Evolutionary conservation across 1,140 invertebrate genomes (phyloP).

Genomic region (Periplaneta americana): DNA sequence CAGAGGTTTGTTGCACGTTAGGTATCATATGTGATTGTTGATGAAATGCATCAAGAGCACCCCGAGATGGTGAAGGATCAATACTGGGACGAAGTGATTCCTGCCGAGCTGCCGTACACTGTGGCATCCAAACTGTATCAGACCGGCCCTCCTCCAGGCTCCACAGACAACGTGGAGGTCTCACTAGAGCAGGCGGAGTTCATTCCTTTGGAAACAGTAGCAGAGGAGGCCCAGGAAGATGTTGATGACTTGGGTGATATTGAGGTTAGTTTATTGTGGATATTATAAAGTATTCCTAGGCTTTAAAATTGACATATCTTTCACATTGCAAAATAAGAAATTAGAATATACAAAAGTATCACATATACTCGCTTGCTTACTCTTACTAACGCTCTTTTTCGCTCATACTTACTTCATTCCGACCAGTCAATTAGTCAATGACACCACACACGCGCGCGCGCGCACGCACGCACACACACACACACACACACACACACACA

Average conservation of each 20-base stretch:
- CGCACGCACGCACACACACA: no score
- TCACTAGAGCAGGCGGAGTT: constrained; percentile 1
- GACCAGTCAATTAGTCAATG: no score
- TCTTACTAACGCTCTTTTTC: no score
- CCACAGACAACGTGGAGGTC: constrained; percentile 10
- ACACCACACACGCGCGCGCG: no score
- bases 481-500: no score
- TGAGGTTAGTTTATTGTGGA: not conserved
- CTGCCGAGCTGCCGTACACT: constrained; percentile 36
- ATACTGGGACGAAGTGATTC: constrained; percentile 39
- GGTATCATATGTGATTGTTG: constrained; percentile 38
- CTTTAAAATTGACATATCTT: not conserved
- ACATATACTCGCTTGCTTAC: no score
- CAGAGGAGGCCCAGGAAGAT: not conserved
- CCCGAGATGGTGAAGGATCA: constrained; percentile 37
- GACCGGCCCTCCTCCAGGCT: not conserved
- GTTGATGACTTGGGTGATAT: not conserved
- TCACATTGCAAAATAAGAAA: no score
- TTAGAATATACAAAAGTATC: no score
- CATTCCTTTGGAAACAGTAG: not conserved
- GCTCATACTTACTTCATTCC: no score
- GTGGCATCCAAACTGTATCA: constrained; percentile 25
- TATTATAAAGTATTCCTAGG: not conserved
- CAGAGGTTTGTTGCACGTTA: no score
- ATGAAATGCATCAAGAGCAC: constrained; percentile 41